These are phyloP conservation scores for Blastobasis lacticolella DNA, from an alignment of 2,888 invertebrate species.

Conservation along the genomic window DNA sequence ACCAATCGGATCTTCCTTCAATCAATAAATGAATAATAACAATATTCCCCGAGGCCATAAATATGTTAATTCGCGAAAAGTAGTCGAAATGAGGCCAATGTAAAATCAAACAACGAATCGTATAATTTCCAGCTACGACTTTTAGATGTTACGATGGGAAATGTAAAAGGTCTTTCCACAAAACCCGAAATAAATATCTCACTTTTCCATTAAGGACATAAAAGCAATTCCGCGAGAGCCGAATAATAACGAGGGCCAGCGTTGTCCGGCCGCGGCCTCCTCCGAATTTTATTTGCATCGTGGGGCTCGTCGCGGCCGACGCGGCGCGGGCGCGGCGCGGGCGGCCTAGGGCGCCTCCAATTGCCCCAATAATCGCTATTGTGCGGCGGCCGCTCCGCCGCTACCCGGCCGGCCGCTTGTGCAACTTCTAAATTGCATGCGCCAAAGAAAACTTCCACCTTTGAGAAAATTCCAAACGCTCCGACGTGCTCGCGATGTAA, in stretches of 20 bases:
- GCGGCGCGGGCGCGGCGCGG: no score
- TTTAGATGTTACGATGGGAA: slow-evolving; percentile 49
- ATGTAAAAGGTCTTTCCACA: slow-evolving; percentile 49
- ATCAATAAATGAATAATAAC: not conserved
- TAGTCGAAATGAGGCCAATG: slow-evolving; percentile 19
- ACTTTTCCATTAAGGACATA: slow-evolving; percentile 70
- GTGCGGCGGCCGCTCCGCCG: slow-evolving; percentile 30
- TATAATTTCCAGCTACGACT: slow-evolving; percentile 42
- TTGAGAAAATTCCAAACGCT: slow-evolving; percentile 57
- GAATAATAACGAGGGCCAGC: slow-evolving; percentile 71
- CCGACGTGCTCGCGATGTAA: slow-evolving; percentile 49
- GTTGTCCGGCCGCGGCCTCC: slow-evolving; percentile 60
- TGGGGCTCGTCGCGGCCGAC: slow-evolving; percentile 45
- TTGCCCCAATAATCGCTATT: slow-evolving; percentile 66
- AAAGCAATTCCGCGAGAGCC: slow-evolving; percentile 70
- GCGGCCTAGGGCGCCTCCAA: slow-evolving; percentile 39
- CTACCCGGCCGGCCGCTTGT: slow-evolving; percentile 34
- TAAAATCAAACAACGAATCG: slow-evolving; percentile 36
- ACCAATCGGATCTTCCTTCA: no score
- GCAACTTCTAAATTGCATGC: slow-evolving; percentile 61
- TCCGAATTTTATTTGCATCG: slow-evolving; percentile 68
- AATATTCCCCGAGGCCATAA: not conserved
- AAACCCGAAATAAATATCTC: slow-evolving; percentile 67
- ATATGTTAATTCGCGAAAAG: slow-evolving; percentile 6
- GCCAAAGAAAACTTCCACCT: slow-evolving; percentile 59